Percentiles rank a stretch among this genome's conserved stretches.
phyloP scores from a whole-genome alignment of 2,113 vertebrate species.

The Coptodon bakossiorum region DNA sequence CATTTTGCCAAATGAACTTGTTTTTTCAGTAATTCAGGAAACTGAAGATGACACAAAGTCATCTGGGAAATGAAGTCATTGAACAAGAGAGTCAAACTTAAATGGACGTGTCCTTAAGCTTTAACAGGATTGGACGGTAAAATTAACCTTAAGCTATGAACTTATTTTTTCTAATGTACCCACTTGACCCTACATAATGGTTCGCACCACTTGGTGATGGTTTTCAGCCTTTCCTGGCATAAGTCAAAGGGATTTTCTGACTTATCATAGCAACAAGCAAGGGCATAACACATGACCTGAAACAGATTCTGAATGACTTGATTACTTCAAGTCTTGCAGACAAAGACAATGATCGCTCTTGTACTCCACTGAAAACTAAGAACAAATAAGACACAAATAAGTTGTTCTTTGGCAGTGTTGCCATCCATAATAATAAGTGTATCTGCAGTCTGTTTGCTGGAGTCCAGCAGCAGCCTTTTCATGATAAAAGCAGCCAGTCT shows the following conservation, averaged over 20 bases:
- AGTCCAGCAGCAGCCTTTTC: neutral
- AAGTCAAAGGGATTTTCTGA: neutral
- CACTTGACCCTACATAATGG: neutral
- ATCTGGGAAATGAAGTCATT: neutral
- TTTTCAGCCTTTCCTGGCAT: neutral
- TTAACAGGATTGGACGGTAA: neutral
- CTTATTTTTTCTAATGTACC: neutral
- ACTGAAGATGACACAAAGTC: neutral
- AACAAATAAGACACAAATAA: neutral
- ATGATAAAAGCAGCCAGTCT: conserved; percentile 1
- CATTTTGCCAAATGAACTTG: rapidly evolving
- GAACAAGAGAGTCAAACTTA: neutral
- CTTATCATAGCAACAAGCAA: neutral
- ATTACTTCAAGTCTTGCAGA: neutral
- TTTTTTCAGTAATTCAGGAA: neutral
- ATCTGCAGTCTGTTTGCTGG: neutral
- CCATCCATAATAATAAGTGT: neutral
- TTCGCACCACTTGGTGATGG: neutral
- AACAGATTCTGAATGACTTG: neutral
- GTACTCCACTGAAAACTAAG: neutral
- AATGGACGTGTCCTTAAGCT: neutral
- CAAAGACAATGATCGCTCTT: neutral
- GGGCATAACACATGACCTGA: neutral
- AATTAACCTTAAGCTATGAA: neutral
- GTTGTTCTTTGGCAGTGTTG: neutral